A percentile compares a stretch with the other conserved stretches of the same genome.
These are phyloP conservation scores for Stercorarius parasiticus DNA, from an alignment of 2,113 vertebrate species.

Conservation along the genomic window DNA sequence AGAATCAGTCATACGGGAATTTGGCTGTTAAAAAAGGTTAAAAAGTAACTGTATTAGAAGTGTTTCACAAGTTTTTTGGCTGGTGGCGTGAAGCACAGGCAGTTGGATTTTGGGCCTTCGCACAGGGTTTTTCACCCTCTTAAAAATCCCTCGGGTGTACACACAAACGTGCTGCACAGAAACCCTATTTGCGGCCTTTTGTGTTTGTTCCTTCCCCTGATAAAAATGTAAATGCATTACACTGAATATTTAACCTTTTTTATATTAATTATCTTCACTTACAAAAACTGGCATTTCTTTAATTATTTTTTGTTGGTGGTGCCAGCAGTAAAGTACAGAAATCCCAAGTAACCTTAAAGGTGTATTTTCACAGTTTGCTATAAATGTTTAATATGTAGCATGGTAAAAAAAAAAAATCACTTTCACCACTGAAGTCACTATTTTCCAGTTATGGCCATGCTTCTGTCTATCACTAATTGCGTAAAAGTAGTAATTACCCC, in stretches of 20 bases:
- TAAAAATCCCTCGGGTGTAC: not conserved
- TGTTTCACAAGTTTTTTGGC: not conserved
- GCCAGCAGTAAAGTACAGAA: not conserved
- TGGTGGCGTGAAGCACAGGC: not conserved
- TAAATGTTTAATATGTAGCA: slow-evolving; percentile 21
- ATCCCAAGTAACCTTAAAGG: not conserved
- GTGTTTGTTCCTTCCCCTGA: not conserved
- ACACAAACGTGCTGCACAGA: not conserved
- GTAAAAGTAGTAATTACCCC: not conserved
- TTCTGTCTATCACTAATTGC: not conserved
- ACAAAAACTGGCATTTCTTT: not conserved
- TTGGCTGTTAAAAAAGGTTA: not conserved
- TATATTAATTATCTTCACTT: slow-evolving; percentile 13
- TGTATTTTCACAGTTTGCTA: slow-evolving; percentile 9
- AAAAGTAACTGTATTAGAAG: not conserved
- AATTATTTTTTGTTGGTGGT: not conserved
- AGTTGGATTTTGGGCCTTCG: not conserved
- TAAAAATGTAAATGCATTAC: slow-evolving; percentile 12
- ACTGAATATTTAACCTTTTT: not conserved
- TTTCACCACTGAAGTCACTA: not conserved
- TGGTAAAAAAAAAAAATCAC: not conserved
- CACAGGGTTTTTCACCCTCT: not conserved
- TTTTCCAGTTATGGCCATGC: not conserved
- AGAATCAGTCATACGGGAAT: not conserved
- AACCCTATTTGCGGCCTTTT: not conserved